Base-by-base conservation (phyloP, 2,113 vertebrate genomes). In the Vulpes ferrilata region DNA sequence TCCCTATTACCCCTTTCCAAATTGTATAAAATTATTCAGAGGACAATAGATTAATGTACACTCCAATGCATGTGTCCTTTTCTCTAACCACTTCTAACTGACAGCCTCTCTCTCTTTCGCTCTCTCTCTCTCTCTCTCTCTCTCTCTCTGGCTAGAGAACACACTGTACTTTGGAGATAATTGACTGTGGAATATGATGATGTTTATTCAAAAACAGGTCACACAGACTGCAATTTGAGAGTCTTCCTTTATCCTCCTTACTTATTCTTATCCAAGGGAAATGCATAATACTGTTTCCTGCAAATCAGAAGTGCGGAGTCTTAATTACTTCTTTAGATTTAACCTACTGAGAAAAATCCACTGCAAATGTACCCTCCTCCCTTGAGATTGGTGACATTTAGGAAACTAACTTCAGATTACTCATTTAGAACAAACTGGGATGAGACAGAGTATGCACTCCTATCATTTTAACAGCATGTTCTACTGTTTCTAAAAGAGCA, bases 121-220 rank as follows among this genome's bases (percentile, higher is more conserved):
- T 98, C 48, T 11, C 12, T 93, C 97, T 64, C 97, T 98, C 98
- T 98, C 98, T 48, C 48, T 11, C 27, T 16, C 38, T 53, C 97
- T 98, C 98, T 93, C 67, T 91, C 98, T 98, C 98, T 98, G 98
- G 98, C 98, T 98, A 96, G 94, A 98, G 98, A 98, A 99, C 99
- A 98, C 98, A 98, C 93, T 98, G 99, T 99, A 98, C 99, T 98
- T 98, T 98, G 97, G 98, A 98, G 98, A 99, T 99, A 99, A 99
- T 96, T 99, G 98, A 98, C 98, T 98, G 97, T 97, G 98, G 98
- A 98, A 98, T 98, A 98, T 97, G 98, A 98, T 90, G 98, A 96
- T 99, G 98, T 99, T 99, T 99, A 98, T 98, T 99, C 97, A 98
- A 98, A 99, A 99, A 98, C 98, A 96, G 98, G 99, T 99, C 99